Evolutionary conservation across 1,140 invertebrate species (phyloP), one percentile per base, ranked within the genome.

Genomic region (Thaumatotibia leucotreta): DNA sequence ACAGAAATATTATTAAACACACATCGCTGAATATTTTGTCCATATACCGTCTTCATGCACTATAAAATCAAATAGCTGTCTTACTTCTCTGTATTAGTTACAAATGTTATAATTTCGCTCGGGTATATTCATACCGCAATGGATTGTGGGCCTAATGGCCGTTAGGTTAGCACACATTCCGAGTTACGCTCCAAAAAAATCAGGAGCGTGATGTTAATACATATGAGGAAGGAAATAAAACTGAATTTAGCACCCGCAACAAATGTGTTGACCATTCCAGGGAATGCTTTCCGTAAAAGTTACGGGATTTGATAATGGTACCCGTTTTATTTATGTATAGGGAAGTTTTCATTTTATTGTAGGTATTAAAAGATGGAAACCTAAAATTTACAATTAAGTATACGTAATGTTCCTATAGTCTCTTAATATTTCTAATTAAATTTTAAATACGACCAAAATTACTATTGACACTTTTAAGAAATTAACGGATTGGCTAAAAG

Each of bases 251-350:
- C 24, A 58, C 24, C 52, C 52, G 52, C 24, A 58, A 58, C 52
- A 58, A 58, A 58, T 27, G 52, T 17, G 52, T 27, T 58, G 52
- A 58, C 52, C 52, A 58, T 58, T 58, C 17, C 52, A n/a, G 27
- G 23, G 24, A 58, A 31, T 27, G 24, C 29, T 58, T 58, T 58
- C n/a, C 5, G 52, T 58, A 14, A 29, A 27, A 27, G 0, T 58
- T 14, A 58, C 17, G 39, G 17, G 17, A 10, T 20, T 45, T 45
- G 39, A 45, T 20, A 20, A 45, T 45, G 39, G 14, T 20, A 45
- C 39, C 17, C 14, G 6, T 8, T 45, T 45, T 32, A n/a, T 35
- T n/a, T 17, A 8, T 45, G 20, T 17, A 5, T 20, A 20, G 14
- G 35, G 14, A 20, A n/a, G n/a, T n/a, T n/a, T n/a, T n/a, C n/a